phyloP scores from a whole-genome alignment of 2,888 invertebrate species.

The Nemurella pictetii region DNA sequence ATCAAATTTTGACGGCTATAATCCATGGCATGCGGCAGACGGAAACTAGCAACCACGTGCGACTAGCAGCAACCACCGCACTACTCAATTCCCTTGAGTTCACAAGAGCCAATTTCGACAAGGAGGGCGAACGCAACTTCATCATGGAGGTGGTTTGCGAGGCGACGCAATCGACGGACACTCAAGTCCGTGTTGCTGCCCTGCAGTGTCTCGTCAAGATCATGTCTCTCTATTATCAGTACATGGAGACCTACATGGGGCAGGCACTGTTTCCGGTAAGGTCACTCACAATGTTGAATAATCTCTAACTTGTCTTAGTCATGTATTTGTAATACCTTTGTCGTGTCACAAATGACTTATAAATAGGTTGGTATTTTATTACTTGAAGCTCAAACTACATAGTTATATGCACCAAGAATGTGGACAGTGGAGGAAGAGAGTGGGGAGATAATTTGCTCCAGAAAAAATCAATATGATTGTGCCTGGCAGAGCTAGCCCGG shows the following conservation, averaged over 20 bases:
- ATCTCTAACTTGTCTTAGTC: not conserved
- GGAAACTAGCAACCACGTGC: constrained; percentile 91
- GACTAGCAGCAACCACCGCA: constrained; percentile 95
- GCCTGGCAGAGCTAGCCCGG: not conserved
- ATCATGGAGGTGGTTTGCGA: constrained; percentile 99
- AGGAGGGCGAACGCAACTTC: constrained; percentile 94
- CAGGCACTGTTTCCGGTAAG: constrained; percentile 90
- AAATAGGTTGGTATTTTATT: too few relatives aligned
- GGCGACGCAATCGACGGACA: constrained; percentile 91
- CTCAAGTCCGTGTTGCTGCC: constrained; percentile 93
- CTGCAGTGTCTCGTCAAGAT: constrained; percentile 98
- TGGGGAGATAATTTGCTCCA: not conserved
- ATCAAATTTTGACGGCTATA: constrained; percentile 97
- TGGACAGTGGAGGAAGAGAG: not conserved
- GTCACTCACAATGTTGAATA: too few relatives aligned
- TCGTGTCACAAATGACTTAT: too few relatives aligned
- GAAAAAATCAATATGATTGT: not conserved
- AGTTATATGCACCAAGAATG: too few relatives aligned
- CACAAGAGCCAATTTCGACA: constrained; percentile 97
- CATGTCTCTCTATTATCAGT: constrained; percentile 96
- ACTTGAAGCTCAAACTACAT: too few relatives aligned
- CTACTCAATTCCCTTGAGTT: constrained; percentile 97
- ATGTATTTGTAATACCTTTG: not conserved
- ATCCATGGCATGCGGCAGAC: constrained; percentile 97
- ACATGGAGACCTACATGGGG: constrained; percentile 99